Conservation (phyloP, 1,140 invertebrate genomes). For the Drosophila lini region DNA sequence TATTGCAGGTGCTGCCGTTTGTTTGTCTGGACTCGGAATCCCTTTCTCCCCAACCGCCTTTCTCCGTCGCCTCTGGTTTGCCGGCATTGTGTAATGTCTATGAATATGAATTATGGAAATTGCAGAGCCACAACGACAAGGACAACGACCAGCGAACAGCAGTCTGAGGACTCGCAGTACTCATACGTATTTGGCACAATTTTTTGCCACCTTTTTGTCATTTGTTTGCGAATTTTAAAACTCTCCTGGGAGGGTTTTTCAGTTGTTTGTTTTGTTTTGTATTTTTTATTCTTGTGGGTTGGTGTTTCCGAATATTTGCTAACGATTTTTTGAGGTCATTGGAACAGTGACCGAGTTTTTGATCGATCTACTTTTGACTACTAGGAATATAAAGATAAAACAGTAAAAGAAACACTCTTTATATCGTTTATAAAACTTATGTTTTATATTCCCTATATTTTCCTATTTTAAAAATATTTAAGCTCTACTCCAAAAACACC, state of each 20-base stretch:
- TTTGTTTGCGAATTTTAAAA: conserved; percentile 45
- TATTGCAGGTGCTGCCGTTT: conserved; percentile 81
- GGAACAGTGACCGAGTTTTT: conserved; percentile 64
- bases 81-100: conserved; percentile 63
- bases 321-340: conserved; percentile 40
- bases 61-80: conserved; percentile 14
- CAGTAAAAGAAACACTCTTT: too few relatives aligned
- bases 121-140: conserved; percentile 67
- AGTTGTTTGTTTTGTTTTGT: conserved; percentile 4
- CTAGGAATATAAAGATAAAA: background rate
- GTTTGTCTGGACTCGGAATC: conserved; percentile 60
- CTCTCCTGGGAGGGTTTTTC: conserved; percentile 25
- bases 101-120: conserved; percentile 84
- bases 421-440: too few relatives aligned
- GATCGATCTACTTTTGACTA: background rate
- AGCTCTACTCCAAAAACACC: background rate
- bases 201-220: conserved; percentile 38
- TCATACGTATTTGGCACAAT: conserved; percentile 52
- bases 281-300: background rate
- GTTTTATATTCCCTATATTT: too few relatives aligned
- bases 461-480: too few relatives aligned
- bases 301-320: conserved; percentile 22
- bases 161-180: conserved; percentile 34
- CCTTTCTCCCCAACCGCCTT: conserved; percentile 23
- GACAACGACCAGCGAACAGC: conserved; percentile 52